These are phyloP conservation scores for Gymnocypris eckloni DNA, from an alignment of 2,797 vertebrate genomes.

Conservation along the genomic window DNA sequence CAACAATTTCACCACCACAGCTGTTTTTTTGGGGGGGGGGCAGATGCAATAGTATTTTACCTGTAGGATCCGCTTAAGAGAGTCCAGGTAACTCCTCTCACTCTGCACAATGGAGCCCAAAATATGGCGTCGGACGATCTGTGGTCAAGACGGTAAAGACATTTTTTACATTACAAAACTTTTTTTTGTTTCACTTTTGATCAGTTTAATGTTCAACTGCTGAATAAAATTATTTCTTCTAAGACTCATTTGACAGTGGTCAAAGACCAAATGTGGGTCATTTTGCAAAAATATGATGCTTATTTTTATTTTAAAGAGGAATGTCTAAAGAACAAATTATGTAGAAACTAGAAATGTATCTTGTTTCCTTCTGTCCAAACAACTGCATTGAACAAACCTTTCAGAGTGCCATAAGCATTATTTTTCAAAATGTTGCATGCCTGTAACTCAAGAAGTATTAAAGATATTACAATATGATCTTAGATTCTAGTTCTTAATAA, in stretches of 20 bases:
- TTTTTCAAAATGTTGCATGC: too few relatives aligned
- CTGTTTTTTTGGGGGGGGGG: background rate
- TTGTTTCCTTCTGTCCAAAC: too few relatives aligned
- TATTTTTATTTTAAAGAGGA: too few relatives aligned
- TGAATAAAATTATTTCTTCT: background rate
- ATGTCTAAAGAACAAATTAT: too few relatives aligned
- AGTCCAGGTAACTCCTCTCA: slow-evolving; percentile 91
- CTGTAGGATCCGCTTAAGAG: slow-evolving; percentile 90
- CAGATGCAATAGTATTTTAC: slow-evolving; percentile 68
- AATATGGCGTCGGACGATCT: slow-evolving; percentile 94
- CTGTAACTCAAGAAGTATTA: too few relatives aligned
- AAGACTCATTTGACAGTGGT: background rate
- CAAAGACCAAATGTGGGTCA: too few relatives aligned
- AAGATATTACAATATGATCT: too few relatives aligned
- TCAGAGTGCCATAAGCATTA: too few relatives aligned
- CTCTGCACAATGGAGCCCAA: slow-evolving; percentile 93
- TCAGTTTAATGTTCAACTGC: background rate
- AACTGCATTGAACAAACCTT: too few relatives aligned
- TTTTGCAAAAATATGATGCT: too few relatives aligned
- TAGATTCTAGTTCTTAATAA: too few relatives aligned
- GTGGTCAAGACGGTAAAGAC: slow-evolving; percentile 9
- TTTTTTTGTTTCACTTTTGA: background rate
- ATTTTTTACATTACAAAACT: background rate
- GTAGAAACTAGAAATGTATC: too few relatives aligned
- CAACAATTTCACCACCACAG: background rate